Evolutionary conservation across 1,140 invertebrate species (phyloP).

Genomic region (Eriocheir sinensis): DNA sequence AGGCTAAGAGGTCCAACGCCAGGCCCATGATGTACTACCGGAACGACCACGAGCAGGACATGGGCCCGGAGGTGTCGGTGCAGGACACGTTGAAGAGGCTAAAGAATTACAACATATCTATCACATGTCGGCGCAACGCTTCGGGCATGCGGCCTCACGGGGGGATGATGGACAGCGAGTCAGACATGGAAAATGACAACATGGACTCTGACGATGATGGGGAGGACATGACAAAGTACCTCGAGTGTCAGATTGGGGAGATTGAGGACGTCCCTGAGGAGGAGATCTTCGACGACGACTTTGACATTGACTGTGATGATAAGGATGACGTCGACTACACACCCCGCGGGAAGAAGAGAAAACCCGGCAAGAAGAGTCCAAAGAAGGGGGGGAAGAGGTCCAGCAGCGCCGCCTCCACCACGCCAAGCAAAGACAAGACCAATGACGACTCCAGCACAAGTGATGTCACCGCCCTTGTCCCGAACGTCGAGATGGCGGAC

Average conservation of each 20-base stretch:
- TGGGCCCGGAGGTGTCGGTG: constrained; percentile 71
- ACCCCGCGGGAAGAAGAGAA: constrained; percentile 64
- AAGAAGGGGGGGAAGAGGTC: constrained; percentile 54
- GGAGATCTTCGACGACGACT: constrained; percentile 72
- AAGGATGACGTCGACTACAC: constrained; percentile 74
- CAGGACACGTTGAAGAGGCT: constrained; percentile 78
- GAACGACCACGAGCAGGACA: constrained; percentile 71
- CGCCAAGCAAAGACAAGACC: constrained; percentile 29
- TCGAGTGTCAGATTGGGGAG: constrained; percentile 79
- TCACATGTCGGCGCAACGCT: constrained; percentile 77
- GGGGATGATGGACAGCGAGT: constrained; percentile 70
- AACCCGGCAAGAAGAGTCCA: constrained; percentile 56
- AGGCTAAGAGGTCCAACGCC: constrained; percentile 65
- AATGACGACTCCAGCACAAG: constrained; percentile 59
- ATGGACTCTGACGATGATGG: constrained; percentile 77
- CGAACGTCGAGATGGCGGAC: constrained; percentile 71
- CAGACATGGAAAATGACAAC: constrained; percentile 76
- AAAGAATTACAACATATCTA: constrained; percentile 79
- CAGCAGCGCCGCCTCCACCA: constrained; percentile 32
- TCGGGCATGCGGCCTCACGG: constrained; percentile 65
- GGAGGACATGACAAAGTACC: constrained; percentile 78
- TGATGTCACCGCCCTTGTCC: constrained; percentile 63
- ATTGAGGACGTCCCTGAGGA: constrained; percentile 73
- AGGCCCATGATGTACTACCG: constrained; percentile 71
- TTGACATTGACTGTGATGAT: constrained; percentile 76